Conservation (phyloP, 2,888 invertebrate species). For the Drosophila tripunctata region DNA sequence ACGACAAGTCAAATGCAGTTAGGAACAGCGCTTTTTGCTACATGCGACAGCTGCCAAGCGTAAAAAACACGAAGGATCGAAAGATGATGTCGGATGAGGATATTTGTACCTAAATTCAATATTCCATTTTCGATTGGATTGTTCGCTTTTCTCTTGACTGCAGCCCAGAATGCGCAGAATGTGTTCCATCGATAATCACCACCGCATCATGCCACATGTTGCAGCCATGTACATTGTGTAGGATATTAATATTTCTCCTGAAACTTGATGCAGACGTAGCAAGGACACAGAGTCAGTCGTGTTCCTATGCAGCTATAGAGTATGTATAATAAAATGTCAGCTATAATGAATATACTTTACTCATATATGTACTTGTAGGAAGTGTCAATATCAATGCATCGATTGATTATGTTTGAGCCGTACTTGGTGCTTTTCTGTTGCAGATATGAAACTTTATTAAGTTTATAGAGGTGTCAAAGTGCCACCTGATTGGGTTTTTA, state of each 20-base stretch:
- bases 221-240: slow-evolving; percentile 67
- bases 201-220: slow-evolving; percentile 65
- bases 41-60: slow-evolving; percentile 65
- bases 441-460: slow-evolving; percentile 29
- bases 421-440: background rate
- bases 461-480: slow-evolving; percentile 5
- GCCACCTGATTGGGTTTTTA: background rate
- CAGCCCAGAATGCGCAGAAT: slow-evolving; percentile 17
- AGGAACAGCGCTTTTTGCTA: slow-evolving; percentile 47
- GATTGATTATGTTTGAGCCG: slow-evolving; percentile 61
- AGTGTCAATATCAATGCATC: slow-evolving; percentile 65
- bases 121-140: slow-evolving; percentile 49
- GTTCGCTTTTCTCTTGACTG: slow-evolving; percentile 14
- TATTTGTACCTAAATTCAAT: slow-evolving; percentile 67
- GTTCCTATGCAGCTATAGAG: background rate
- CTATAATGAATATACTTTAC: slow-evolving; percentile 31
- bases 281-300: background rate
- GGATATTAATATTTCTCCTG: slow-evolving; percentile 69
- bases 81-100: slow-evolving; percentile 40
- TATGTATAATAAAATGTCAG: slow-evolving; percentile 26
- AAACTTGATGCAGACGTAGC: slow-evolving; percentile 35
- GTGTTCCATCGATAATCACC: slow-evolving; percentile 58
- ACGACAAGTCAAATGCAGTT: slow-evolving; percentile 55
- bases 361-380: slow-evolving; percentile 28
- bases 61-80: slow-evolving; percentile 18